Evolutionary conservation across 2,888 invertebrate species (phyloP).

Genomic region (Philaethria dido): DNA sequence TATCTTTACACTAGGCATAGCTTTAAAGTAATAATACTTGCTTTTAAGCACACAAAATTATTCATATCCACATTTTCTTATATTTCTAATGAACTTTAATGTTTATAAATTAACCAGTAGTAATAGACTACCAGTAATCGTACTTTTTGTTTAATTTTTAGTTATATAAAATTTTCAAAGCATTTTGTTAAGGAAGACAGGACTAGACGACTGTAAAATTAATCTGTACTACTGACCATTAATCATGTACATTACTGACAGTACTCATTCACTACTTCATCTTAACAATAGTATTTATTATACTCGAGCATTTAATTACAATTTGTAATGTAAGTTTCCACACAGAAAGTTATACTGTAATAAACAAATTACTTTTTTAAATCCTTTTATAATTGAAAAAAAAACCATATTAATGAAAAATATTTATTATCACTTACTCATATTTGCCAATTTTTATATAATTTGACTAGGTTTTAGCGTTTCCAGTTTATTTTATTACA

Average conservation of each 20-base stretch:
- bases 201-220: conserved; percentile 65
- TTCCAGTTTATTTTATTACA: not conserved
- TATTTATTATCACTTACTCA: conserved; percentile 3
- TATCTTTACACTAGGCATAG: conserved; percentile 36
- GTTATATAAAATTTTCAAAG: conserved; percentile 18
- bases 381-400: not conserved
- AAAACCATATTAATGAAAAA: not conserved
- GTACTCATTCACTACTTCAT: conserved; percentile 2
- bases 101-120: conserved; percentile 7
- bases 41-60: conserved; percentile 35
- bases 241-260: conserved; percentile 18
- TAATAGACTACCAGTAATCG: not conserved
- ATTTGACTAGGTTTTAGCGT: conserved; percentile 7
- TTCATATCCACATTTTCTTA: conserved; percentile 18
- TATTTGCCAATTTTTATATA: conserved; percentile 4
- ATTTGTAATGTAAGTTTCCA: not conserved
- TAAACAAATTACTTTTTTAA: not conserved
- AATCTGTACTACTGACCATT: conserved; percentile 27
- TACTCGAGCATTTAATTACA: not conserved
- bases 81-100: conserved; percentile 21
- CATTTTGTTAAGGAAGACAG: conserved; percentile 59
- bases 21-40: conserved; percentile 38
- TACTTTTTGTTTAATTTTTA: conserved; percentile 11
- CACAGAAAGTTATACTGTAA: not conserved
- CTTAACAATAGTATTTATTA: not conserved